phyloP scores from a whole-genome alignment of 2,113 vertebrate species.

The Hippopotamus amphibius region DNA sequence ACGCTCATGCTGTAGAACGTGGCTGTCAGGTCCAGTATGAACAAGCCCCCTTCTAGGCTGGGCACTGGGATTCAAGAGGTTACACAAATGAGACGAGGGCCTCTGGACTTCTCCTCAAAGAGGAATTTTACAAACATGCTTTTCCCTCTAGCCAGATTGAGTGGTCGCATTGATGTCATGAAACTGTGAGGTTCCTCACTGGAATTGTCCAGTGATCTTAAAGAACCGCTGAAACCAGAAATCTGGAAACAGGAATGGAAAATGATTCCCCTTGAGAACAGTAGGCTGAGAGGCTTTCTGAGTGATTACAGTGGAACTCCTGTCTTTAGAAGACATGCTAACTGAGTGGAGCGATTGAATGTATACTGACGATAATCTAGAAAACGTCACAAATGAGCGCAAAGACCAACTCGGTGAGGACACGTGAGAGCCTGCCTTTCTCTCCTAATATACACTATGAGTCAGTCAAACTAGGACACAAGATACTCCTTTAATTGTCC shows the following conservation, averaged over 20 bases:
- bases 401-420: neutral
- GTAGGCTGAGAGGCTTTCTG: neutral
- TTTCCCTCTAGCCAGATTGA: neutral
- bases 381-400: neutral
- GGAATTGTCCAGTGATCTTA: neutral
- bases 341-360: neutral
- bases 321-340: too few relatives aligned
- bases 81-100: neutral
- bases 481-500: neutral
- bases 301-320: fast-evolving
- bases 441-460: fast-evolving
- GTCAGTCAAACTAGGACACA: neutral
- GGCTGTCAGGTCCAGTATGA: neutral
- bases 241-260: neutral
- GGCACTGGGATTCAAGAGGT: neutral
- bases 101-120: neutral
- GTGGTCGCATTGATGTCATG: fast-evolving
- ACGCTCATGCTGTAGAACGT: fast-evolving
- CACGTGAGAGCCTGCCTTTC: neutral
- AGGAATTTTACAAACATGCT: neutral
- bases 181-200: neutral
- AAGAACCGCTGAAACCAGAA: neutral
- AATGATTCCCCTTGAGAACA: neutral
- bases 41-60: neutral
- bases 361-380: neutral